Percentiles rank a stretch among this genome's conserved stretches.
phyloP scores from a whole-genome alignment of 2,113 vertebrate species.

The Dryoscopus gambensis region DNA sequence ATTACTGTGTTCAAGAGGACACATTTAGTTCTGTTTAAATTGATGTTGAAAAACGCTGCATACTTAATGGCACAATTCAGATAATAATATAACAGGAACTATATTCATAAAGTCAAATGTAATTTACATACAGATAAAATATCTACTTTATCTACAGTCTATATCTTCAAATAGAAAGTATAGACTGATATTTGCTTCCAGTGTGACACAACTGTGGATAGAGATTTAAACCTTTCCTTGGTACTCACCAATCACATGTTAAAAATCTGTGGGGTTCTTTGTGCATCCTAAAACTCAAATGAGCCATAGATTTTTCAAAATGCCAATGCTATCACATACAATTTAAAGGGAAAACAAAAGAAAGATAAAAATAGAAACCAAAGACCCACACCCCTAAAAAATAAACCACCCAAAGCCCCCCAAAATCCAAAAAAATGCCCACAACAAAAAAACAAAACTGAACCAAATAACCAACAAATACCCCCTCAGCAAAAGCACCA shows the following conservation, averaged over 20 bases:
- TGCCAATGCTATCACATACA: fast-evolving
- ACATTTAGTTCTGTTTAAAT: conserved; percentile 38
- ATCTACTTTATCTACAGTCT: not conserved
- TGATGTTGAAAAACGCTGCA: conserved; percentile 20
- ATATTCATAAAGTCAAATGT: not conserved
- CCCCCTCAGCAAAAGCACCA: not conserved
- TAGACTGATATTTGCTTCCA: not conserved
- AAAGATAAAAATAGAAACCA: not conserved
- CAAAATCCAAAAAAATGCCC: fast-evolving
- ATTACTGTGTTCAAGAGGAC: conserved; percentile 25
- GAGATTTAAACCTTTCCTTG: not conserved
- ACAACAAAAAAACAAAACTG: not conserved
- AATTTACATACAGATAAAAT: conserved; percentile 33
- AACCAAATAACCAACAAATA: not conserved
- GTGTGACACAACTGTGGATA: not conserved
- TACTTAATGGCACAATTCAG: conserved; percentile 23
- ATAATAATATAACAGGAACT: conserved; percentile 22
- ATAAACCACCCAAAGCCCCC: not conserved
- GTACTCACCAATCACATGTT: not conserved
- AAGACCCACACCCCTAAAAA: fast-evolving
- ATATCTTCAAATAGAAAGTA: not conserved
- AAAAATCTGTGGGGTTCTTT: not conserved
- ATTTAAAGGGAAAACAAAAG: not conserved
- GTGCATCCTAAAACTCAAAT: not conserved
- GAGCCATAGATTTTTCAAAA: not conserved